phyloP scores from a whole-genome alignment of 2,888 invertebrate genomes.

The Sycophila texana region DNA sequence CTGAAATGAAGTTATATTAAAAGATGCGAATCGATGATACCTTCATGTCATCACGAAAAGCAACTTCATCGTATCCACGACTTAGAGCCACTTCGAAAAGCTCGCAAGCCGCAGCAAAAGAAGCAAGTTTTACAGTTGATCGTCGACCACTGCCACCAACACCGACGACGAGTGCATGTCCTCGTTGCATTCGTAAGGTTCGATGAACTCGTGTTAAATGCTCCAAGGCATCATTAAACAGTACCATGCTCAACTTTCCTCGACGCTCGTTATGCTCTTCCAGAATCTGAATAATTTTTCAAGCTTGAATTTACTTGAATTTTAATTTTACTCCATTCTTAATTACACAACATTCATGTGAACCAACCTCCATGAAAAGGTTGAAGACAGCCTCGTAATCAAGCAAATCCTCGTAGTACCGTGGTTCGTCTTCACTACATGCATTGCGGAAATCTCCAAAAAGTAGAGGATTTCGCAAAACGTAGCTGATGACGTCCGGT shows the following conservation, averaged over 20 bases:
- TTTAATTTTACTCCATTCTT: background rate
- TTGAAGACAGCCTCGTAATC: slow-evolving; percentile 94
- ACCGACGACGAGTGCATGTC: slow-evolving; percentile 90
- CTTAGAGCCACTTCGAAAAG: slow-evolving; percentile 89
- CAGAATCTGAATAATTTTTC: slow-evolving; percentile 79
- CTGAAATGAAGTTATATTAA: background rate
- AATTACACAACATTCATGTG: background rate
- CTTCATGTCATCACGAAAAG: slow-evolving; percentile 93
- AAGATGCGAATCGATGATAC: background rate
- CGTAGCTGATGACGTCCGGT: slow-evolving; percentile 80
- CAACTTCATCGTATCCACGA: slow-evolving; percentile 89
- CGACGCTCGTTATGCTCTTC: slow-evolving; percentile 89
- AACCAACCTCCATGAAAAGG: slow-evolving; percentile 87
- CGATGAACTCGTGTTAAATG: slow-evolving; percentile 93
- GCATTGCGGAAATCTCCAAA: slow-evolving; percentile 94
- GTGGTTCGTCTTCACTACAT: slow-evolving; percentile 85
- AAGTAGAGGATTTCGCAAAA: slow-evolving; percentile 87
- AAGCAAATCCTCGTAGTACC: slow-evolving; percentile 91
- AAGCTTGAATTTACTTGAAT: background rate
- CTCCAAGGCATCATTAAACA: slow-evolving; percentile 94
- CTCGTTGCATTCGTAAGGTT: slow-evolving; percentile 87
- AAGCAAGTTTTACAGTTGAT: slow-evolving; percentile 86
- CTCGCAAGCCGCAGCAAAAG: slow-evolving; percentile 90
- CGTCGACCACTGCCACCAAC: slow-evolving; percentile 94
- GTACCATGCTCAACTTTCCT: slow-evolving; percentile 84